Evolutionary conservation across 1,140 invertebrate species (phyloP).

Genomic region (Platyura marginata): DNA sequence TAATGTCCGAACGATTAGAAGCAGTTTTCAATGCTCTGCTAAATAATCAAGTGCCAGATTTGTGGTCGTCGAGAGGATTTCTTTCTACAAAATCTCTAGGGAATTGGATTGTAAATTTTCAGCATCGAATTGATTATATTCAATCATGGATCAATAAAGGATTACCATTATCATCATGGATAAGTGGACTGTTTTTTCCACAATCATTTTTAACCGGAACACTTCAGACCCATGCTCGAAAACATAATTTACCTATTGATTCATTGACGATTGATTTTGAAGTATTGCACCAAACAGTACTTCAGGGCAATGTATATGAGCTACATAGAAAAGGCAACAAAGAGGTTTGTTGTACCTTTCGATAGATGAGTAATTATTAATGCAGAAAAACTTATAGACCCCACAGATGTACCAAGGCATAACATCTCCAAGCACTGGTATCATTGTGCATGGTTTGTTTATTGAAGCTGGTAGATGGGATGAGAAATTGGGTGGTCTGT

Average conservation of each 20-base stretch:
- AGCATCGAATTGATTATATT: constrained; percentile 60
- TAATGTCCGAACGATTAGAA: constrained; percentile 77
- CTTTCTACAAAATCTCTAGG: constrained; percentile 69
- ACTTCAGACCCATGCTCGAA: constrained; percentile 67
- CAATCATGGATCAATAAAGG: constrained; percentile 49
- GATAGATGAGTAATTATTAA: no score
- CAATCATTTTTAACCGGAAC: constrained; percentile 79
- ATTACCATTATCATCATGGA: constrained; percentile 65
- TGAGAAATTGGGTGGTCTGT: constrained; percentile 34
- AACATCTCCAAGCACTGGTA: constrained; percentile 41
- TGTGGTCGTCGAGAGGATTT: constrained; percentile 69
- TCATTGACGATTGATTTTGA: constrained; percentile 62
- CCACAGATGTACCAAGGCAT: no score
- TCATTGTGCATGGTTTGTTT: constrained; percentile 70
- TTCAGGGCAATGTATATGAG: constrained; percentile 45
- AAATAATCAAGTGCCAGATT: constrained; percentile 57
- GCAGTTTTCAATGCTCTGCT: constrained; percentile 56
- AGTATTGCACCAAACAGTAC: constrained; percentile 30
- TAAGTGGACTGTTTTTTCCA: constrained; percentile 80
- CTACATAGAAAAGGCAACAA: constrained; percentile 20
- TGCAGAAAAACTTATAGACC: no score
- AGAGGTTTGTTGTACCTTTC: constrained; percentile 17
- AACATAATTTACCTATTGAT: constrained; percentile 70
- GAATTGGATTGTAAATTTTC: constrained; percentile 66
- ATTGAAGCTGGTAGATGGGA: constrained; percentile 78